phyloP scores from a whole-genome alignment of 1,140 invertebrate genomes.

The Neomicropteryx cornuta region DNA sequence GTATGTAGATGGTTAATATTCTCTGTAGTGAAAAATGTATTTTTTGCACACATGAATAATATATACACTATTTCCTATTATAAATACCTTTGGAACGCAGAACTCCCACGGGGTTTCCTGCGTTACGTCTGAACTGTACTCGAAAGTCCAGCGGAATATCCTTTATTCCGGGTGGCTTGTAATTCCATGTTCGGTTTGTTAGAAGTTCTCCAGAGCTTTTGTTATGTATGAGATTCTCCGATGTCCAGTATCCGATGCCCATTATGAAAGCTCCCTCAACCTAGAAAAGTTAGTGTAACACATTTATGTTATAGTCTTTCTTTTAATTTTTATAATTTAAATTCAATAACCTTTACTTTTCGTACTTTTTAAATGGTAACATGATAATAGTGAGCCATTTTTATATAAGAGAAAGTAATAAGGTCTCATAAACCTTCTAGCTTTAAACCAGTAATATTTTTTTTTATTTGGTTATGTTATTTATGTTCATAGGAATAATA shows the following conservation, averaged over 20 bases:
- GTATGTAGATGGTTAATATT: too few relatives aligned
- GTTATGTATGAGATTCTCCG: slow-evolving; percentile 51
- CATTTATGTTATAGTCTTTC: too few relatives aligned
- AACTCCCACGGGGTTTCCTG: slow-evolving; percentile 51
- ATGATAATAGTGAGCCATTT: too few relatives aligned
- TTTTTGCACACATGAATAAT: slow-evolving; percentile 1
- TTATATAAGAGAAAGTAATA: too few relatives aligned
- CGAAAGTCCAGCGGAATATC: slow-evolving; percentile 63
- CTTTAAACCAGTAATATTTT: too few relatives aligned
- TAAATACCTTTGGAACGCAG: slow-evolving; percentile 58
- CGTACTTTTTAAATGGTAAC: too few relatives aligned
- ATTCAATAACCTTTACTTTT: too few relatives aligned
- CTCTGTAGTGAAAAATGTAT: slow-evolving; percentile 3
- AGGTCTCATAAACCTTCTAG: too few relatives aligned
- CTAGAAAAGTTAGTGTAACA: slow-evolving; percentile 34
- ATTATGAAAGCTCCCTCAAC: slow-evolving; percentile 69
- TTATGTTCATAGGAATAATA: too few relatives aligned
- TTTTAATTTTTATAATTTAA: too few relatives aligned
- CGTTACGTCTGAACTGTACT: slow-evolving; percentile 50
- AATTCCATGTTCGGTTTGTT: slow-evolving; percentile 61
- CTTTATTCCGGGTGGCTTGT: slow-evolving; percentile 60
- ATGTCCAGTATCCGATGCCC: slow-evolving; percentile 63
- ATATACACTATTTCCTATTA: slow-evolving; percentile 1
- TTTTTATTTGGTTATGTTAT: too few relatives aligned
- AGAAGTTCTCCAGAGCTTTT: slow-evolving; percentile 45